A percentile compares a stretch with the other conserved stretches of the same genome.
phyloP scores from a whole-genome alignment of 2,797 vertebrate genomes.

The Pangasius mekongensis region DNA sequence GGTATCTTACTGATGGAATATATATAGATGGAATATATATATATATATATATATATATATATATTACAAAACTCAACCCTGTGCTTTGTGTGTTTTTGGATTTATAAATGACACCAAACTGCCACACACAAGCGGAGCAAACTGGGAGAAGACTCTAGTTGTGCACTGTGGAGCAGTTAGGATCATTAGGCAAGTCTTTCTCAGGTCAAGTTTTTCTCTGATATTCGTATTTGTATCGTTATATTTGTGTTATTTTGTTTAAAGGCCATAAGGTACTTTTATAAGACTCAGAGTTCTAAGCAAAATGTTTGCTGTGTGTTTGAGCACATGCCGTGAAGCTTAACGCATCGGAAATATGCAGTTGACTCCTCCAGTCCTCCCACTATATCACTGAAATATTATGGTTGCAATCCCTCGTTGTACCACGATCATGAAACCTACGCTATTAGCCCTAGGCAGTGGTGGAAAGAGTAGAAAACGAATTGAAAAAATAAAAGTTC shows the following conservation, averaged over 20 bases:
- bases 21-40: too few relatives aligned
- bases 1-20: background rate
- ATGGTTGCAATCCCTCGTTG: background rate
- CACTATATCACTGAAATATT: constrained; percentile 9
- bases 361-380: constrained; percentile 2
- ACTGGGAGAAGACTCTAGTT: too few relatives aligned
- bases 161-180: background rate
- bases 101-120: background rate
- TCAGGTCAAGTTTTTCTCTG: too few relatives aligned
- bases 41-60: too few relatives aligned
- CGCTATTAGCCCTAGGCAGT: background rate
- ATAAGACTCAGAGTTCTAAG: background rate
- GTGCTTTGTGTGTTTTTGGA: background rate
- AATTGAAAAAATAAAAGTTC: background rate
- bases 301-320: background rate
- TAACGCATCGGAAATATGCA: constrained; percentile 3
- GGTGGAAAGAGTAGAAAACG: background rate
- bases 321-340: background rate
- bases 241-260: background rate
- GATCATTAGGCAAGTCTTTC: too few relatives aligned
- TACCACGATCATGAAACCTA: background rate
- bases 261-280: background rate
- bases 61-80: background rate
- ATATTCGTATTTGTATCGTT: background rate
- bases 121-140: background rate